Percentiles rank a stretch among this genome's conserved stretches.
Evolutionary conservation across 2,888 invertebrate species (phyloP).

Genomic region (Noctuana brunneofusca): DNA sequence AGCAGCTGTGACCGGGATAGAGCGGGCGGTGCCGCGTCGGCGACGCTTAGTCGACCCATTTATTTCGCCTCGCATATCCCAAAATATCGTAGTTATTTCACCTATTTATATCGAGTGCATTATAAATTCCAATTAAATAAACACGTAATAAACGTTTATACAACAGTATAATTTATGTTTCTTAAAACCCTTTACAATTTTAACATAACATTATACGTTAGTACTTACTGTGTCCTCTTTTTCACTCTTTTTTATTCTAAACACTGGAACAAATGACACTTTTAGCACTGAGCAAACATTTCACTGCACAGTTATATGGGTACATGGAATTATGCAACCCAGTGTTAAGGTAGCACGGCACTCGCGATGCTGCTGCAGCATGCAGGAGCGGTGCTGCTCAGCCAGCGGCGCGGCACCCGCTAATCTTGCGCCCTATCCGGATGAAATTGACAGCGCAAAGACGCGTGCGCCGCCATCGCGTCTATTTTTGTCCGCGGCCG

Average conservation of each 20-base stretch:
- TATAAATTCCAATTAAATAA: slow-evolving; percentile 6
- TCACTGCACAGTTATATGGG: slow-evolving; percentile 47
- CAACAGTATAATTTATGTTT: not conserved
- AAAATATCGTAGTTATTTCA: slow-evolving; percentile 71
- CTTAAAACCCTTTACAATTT: not conserved
- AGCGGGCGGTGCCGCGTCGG: slow-evolving; percentile 73
- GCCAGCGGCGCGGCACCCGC: slow-evolving; percentile 49
- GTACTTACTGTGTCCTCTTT: slow-evolving; percentile 19
- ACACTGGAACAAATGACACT: slow-evolving; percentile 45
- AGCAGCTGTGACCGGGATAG: slow-evolving; percentile 77
- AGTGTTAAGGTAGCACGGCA: slow-evolving; percentile 48
- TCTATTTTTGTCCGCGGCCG: slow-evolving; percentile 80
- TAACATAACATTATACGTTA: not conserved
- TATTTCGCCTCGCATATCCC: slow-evolving; percentile 74
- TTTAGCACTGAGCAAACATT: slow-evolving; percentile 39
- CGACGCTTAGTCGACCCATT: slow-evolving; percentile 71
- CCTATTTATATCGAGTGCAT: slow-evolving; percentile 43
- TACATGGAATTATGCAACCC: slow-evolving; percentile 57
- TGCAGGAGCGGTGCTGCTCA: slow-evolving; percentile 27
- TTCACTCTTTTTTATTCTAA: slow-evolving; percentile 26
- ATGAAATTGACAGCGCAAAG: slow-evolving; percentile 77
- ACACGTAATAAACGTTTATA: not conserved
- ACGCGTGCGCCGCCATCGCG: slow-evolving; percentile 67
- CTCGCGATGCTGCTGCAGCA: slow-evolving; percentile 47
- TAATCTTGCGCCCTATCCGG: slow-evolving; percentile 78